Evolutionary conservation across 2,797 vertebrate genomes (phyloP), one percentile per base, ranked within the genome.

Genomic region (Apodemus agrarius): DNA sequence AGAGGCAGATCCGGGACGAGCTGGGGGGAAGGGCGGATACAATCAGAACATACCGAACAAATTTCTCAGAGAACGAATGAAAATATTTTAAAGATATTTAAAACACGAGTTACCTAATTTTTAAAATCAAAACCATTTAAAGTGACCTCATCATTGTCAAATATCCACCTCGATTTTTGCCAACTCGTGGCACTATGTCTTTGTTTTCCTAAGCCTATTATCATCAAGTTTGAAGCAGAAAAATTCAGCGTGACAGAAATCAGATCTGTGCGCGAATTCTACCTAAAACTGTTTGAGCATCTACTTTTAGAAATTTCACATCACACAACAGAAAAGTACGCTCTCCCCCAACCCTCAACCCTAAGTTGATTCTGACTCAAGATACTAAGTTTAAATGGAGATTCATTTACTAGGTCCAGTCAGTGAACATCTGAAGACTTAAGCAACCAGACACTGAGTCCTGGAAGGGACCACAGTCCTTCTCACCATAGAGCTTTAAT

Each of bases 181-280:
- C 59, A 65, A 3, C 43, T 31, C 40, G 79, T 9, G 37, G 63
- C 65, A 65, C 24, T 0, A 10, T 9, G 7, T 69, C 57, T 85
- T 96, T 95, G 34, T 95, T 94, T 83, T 83, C n/a, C 87, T 65
- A 52, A 89, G 26, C 4, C 34, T 92, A 59, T 69, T 11, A 86
- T 31, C 17, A 29, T 43, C 26, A 76, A 82, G 17, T 46, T 10
- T 93, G 12, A 93, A 95, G 76, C 16, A 31, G 22, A 91, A 81
- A 75, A 88, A 54, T 26, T 26, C 7, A 49, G 1, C 59, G 21
- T 75, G 29, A 84, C 31, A 94, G 40, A 76, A 74, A 22, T 85
- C 17, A 88, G 81, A 49, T 83, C 63, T 75, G 67, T 83, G 75
- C 29, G 7, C 52, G n/a, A n/a, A 84, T 10, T 22, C 79, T 85